Evolutionary conservation across 1,140 invertebrate species (phyloP).

Genomic region (Archivesica marissinica): DNA sequence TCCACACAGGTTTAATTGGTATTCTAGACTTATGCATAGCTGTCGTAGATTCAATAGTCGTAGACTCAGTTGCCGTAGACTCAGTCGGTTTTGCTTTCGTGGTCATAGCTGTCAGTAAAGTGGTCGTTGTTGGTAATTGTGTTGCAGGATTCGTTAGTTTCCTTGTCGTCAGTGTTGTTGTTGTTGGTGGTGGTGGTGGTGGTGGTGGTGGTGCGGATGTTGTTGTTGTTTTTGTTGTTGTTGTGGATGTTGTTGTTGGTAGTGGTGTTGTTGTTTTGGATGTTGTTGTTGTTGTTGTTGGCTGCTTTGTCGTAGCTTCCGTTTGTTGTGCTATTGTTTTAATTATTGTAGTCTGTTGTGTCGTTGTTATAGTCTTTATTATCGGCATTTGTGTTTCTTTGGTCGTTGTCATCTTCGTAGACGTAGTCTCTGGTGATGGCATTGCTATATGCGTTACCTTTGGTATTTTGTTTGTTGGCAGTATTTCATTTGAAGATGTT

Average conservation of each 20-base stretch:
- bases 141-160: background rate
- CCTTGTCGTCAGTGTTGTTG: background rate
- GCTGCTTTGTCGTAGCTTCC: background rate
- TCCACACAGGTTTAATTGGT: background rate
- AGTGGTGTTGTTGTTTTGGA: background rate
- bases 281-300: constrained; percentile 1
- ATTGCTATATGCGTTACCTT: no score
- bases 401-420: background rate
- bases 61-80: background rate
- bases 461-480: background rate
- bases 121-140: background rate
- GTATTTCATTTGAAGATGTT: background rate
- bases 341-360: background rate
- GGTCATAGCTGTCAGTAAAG: background rate
- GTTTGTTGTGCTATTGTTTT: constrained; percentile 1
- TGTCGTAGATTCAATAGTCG: no score
- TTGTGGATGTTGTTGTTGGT: background rate
- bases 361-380: background rate
- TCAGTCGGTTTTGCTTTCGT: background rate
- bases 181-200: background rate
- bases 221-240: background rate
- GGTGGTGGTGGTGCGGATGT: background rate
- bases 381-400: background rate
- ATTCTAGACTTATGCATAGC: background rate
- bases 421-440: background rate